phyloP scores from a whole-genome alignment of 2,113 vertebrate genomes.

The Catharus minimus region DNA sequence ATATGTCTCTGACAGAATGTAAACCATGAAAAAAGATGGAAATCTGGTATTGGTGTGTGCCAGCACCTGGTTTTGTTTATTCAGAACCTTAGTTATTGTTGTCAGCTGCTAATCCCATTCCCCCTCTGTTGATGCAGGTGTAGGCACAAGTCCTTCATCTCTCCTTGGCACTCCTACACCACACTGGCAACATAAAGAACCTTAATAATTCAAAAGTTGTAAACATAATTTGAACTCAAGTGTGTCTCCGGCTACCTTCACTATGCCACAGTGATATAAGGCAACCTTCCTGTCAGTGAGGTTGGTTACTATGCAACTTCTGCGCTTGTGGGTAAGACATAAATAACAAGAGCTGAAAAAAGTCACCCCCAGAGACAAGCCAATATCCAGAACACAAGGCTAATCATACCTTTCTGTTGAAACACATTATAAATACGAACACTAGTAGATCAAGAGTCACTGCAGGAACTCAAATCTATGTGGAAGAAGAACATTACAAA shows the following conservation, averaged over 20 bases:
- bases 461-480: constrained; percentile 41
- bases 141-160: not conserved
- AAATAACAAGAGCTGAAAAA: constrained; percentile 1
- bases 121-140: not conserved
- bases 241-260: not conserved
- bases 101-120: not conserved
- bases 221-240: not conserved
- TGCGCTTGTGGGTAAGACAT: not conserved
- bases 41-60: not conserved
- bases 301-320: not conserved
- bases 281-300: not conserved
- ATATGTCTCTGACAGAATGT: not conserved
- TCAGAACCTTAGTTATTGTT: not conserved
- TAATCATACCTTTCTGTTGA: constrained; percentile 19
- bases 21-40: not conserved
- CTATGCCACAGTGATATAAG: not conserved
- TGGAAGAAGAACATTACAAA: constrained; percentile 33
- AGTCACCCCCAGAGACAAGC: not conserved
- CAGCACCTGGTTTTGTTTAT: not conserved
- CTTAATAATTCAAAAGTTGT: not conserved
- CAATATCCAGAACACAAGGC: constrained; percentile 28
- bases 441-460: not conserved
- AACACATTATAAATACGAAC: not conserved
- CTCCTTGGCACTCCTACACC: not conserved
- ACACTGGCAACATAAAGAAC: not conserved